A percentile compares a stretch with the other conserved stretches of the same genome.
These are phyloP conservation scores for crab-eating macaque (Macaca fascicularis) DNA, from an alignment of 2,113 vertebrate species.

Conservation along the genomic window T2T-MFA8v1.1 NC_088375.1:197529501-197530000, in stretches of 20 bases:
- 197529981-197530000: conserved; percentile 48
- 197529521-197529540: not conserved
- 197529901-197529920: not conserved
- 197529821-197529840: not conserved
- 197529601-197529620: not conserved
- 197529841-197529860: not conserved
- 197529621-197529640: not conserved
- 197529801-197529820: not conserved
- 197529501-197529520: not conserved
- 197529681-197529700: not conserved
- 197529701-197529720: not conserved
- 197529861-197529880: not conserved
- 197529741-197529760: not conserved
- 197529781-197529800: not conserved
- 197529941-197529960: not conserved
- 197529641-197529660: not conserved
- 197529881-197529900: not conserved
- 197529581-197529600: not conserved
- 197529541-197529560: not conserved
- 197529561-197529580: not conserved
- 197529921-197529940: not conserved
- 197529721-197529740: not conserved
- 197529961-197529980: conserved; percentile 33
- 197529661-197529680: not conserved
- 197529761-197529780: not conserved